Percentiles rank a stretch among this genome's conserved stretches.
Evolutionary conservation across 35 echinoderm and acorn worm genomes (phyloP).

Genomic region (Apostichopus parvimensis): DNA sequence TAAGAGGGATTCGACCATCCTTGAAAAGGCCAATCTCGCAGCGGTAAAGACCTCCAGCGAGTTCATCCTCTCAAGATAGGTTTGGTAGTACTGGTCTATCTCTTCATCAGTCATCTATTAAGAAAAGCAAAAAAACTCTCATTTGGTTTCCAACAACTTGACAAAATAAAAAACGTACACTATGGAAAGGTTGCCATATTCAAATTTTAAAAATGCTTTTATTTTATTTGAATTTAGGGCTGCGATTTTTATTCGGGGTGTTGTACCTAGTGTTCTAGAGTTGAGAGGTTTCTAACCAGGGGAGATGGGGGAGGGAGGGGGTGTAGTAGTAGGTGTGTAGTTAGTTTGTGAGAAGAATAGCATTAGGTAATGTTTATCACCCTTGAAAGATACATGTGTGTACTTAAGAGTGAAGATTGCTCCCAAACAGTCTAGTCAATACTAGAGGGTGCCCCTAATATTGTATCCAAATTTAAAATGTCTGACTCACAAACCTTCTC

Average conservation of each 20-base stretch:
- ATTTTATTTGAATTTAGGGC: no score
- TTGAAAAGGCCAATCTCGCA: constrained; percentile 62
- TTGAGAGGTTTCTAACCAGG: background rate
- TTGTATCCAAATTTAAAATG: background rate
- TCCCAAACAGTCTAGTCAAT: no score
- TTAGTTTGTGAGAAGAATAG: background rate
- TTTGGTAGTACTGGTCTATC: constrained; percentile 61
- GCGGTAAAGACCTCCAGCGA: constrained; percentile 73
- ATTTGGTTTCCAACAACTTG: no score
- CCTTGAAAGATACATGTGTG: no score
- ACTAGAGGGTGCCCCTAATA: background rate
- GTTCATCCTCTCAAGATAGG: constrained; percentile 51
- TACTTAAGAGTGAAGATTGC: background rate
- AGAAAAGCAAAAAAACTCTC: background rate
- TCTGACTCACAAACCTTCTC: constrained; percentile 60
- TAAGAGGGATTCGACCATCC: constrained; percentile 78
- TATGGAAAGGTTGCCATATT: background rate
- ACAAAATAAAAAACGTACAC: no score
- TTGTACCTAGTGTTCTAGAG: no score
- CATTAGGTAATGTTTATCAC: no score
- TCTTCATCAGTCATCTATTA: constrained; percentile 83
- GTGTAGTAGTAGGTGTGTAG: background rate
- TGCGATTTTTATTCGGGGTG: no score
- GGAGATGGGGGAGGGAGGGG: background rate
- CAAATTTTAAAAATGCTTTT: background rate